Base-by-base conservation (phyloP, 2,113 vertebrate genomes). In the Willisornis vidua region DNA sequence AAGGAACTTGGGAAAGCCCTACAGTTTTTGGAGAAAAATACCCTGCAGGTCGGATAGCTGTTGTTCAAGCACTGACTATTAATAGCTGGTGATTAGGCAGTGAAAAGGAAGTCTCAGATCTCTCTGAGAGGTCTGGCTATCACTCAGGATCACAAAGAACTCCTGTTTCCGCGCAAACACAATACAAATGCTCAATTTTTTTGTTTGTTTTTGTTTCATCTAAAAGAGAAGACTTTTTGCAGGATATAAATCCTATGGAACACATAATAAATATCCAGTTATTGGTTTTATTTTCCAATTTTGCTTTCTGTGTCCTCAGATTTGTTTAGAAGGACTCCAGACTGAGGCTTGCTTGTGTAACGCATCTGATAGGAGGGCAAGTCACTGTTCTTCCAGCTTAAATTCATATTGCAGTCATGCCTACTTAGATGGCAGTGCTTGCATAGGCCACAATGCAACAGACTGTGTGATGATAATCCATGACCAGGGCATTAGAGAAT, bases 61-160 rank as follows among this genome's bases (percentile, higher is more conserved):
- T 81, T 91, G 33, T 78, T 86, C 39, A 65, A 78, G 41, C 24
- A 48, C 8, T 31, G 28, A 19, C 59, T 86, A 85, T 89, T 68
- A 94, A 87, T 65, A 90, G 63, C 31, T 76, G 23, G 48, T 74
- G 75, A 80, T 57, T 52, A 66, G 48, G 63, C 72, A 76, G 23
- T 67, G 68, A 80, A 86, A 81, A 86, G 72, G 83, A 95, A 95
- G 59, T 59, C 88, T 95, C 83, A 97, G 76, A 90, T 89, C 83
- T 93, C 89, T 58, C 83, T 57, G 22, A 72, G 92, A 72, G 65
- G 43, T 67, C 55, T 90, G 73, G 76, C 43, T 92, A 20, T 93
- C 39, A 33, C 41, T 82, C 54, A 68, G 17, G 6, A 28, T 77
- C 80, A 74, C 41, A 88, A 85, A 94, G n/a, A 52, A 19, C 39